A percentile compares a stretch with the other conserved stretches of the same genome.
Evolutionary conservation across 2,113 vertebrate species (phyloP).

Genomic region (Willisornis vidua): DNA sequence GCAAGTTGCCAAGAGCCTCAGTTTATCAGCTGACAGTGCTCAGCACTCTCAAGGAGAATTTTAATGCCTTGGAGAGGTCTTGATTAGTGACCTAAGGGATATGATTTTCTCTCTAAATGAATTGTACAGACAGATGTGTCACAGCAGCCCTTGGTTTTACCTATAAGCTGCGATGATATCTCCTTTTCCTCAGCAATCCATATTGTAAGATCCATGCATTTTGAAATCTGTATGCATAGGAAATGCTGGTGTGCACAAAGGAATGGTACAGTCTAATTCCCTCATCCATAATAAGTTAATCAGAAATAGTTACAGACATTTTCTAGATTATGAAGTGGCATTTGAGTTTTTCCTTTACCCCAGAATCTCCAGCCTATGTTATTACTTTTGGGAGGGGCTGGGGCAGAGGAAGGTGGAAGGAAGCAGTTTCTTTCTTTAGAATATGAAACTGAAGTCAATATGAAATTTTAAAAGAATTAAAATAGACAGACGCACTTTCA

Average conservation of each 20-base stretch:
- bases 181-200: neutral
- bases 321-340: neutral
- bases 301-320: neutral
- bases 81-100: neutral
- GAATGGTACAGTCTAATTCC: neutral
- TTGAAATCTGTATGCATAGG: neutral
- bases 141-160: neutral
- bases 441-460: neutral
- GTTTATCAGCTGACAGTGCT: neutral
- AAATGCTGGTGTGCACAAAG: neutral
- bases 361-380: neutral
- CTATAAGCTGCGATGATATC: neutral
- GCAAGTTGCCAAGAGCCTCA: neutral
- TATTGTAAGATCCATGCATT: accelerated
- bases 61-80: neutral
- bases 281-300: neutral
- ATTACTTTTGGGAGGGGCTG: neutral
- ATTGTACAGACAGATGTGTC: neutral
- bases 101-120: neutral
- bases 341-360: neutral
- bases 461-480: neutral
- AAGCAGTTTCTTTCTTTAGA: neutral
- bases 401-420: neutral
- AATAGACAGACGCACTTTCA: neutral
- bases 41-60: neutral